Evolutionary conservation across 2,113 vertebrate genomes (phyloP), one percentile per base, ranked within the genome.

Genomic region (Pangasianodon gigas): DNA sequence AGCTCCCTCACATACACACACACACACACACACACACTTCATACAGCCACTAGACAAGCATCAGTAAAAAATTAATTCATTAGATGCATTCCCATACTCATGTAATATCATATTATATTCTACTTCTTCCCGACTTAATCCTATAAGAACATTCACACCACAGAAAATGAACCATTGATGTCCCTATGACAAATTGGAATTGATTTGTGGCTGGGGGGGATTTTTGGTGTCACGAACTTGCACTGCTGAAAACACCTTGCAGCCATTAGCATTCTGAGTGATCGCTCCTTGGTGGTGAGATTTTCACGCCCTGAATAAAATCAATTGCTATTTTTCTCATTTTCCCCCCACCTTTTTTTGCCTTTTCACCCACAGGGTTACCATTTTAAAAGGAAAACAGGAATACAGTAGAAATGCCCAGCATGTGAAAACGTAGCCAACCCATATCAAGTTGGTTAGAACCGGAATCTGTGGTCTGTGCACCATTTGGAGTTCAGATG

Each of bases 171-270:
- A 93, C 93, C 85, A 71, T 41, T 90, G 84, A 95, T 91, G 93
- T 93, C 89, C 89, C 86, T 21, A 91, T 91, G 91, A 94, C 94
- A 95, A 94, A 95, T 94, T 94, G 94, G 91, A 95, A 95, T 95
- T 95, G 94, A 95, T 95, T 92, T 92, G 91, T 91, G 91, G 91
- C 89, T 91, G 92, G 92, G 91, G 93, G 93, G 91, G 94, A 91
- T 89, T 91, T 93, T 90, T 93, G 89, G 88, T 94, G 94, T 92
- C 92, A 92, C 88, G 94, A 95, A 94, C 94, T 88, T 77, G 67
- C 75, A 29, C 91, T 91, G 93, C 93, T 94, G 91, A 91, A 91
- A 54, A 93, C 90, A 89, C 91, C 84, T 93, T 93, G 87, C 85
- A 67, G 74, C n/a, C 87, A 93, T 95, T 94, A 95, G 91, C 92